Conservation (phyloP, 2,797 vertebrate species). For the Enteromius treurensis region DNA sequence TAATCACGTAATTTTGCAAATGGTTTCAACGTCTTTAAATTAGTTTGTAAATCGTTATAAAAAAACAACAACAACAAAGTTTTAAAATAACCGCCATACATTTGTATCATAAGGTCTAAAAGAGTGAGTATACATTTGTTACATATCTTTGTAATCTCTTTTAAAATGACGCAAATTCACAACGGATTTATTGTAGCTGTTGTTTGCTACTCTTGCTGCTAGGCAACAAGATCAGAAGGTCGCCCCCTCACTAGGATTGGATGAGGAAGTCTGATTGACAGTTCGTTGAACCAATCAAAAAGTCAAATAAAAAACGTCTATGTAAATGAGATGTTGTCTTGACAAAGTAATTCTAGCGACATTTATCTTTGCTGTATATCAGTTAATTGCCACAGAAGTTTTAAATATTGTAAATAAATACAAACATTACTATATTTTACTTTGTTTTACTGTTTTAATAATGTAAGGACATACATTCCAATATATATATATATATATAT, state of each 20-base stretch:
- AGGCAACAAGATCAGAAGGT: conserved; percentile 64
- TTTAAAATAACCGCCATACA: not conserved
- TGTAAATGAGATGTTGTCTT: not conserved
- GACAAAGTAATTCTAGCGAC: not conserved
- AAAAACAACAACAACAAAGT: not conserved
- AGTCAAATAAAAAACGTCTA: not conserved
- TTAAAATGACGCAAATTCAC: not conserved
- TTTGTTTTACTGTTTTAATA: not conserved
- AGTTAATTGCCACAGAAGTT: not conserved
- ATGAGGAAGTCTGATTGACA: not conserved
- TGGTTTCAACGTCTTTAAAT: not conserved
- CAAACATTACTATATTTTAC: not conserved
- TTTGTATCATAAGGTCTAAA: not conserved
- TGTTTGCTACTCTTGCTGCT: conserved; percentile 63
- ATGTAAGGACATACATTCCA: not conserved
- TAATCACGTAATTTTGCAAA: not conserved
- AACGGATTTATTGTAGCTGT: not conserved
- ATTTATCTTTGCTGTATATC: not conserved
- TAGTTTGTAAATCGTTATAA: not conserved
- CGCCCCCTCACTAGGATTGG: conserved; percentile 18
- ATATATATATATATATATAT: no score
- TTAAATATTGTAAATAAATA: not conserved
- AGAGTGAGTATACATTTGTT: not conserved
- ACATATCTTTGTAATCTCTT: not conserved
- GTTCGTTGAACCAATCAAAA: conserved; percentile 20